Percentiles rank a stretch among this genome's conserved stretches.
These are phyloP conservation scores for Lycaon pictus DNA, from an alignment of 2,113 vertebrate species.

Conservation along the genomic window DNA sequence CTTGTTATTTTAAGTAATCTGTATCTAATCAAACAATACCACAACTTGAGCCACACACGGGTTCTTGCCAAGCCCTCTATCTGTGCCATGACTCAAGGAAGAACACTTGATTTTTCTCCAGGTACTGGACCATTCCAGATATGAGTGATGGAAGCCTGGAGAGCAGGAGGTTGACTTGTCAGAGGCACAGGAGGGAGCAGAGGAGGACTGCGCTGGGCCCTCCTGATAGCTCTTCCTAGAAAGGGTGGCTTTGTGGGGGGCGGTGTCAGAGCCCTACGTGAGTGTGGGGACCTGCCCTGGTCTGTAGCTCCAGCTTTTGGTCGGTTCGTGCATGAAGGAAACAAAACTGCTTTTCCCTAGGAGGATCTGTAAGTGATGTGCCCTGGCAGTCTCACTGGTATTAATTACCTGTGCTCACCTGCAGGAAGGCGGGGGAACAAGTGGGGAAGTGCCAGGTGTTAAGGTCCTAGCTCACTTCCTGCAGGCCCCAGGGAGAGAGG, in stretches of 20 bases:
- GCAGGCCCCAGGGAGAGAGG: neutral
- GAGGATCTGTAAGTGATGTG: neutral
- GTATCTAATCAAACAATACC: neutral
- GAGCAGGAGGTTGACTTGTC: neutral
- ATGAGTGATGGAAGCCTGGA: neutral
- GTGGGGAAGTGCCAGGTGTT: neutral
- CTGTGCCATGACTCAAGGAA: neutral
- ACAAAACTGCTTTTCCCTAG: neutral
- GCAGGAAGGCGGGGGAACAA: neutral
- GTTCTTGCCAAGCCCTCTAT: neutral
- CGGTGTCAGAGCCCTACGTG: fast-evolving
- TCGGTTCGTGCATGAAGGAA: neutral
- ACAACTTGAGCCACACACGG: neutral
- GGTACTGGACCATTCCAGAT: neutral
- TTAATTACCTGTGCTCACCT: neutral
- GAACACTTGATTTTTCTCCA: neutral
- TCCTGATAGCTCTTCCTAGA: neutral
- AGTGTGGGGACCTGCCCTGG: neutral
- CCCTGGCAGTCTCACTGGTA: neutral
- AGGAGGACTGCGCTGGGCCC: no score
- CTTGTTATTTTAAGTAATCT: conserved; percentile 29
- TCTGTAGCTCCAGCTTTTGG: no score
- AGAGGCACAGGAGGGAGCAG: neutral
- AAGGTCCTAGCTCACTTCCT: neutral
- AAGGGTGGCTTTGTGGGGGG: neutral